These are phyloP conservation scores for Diaphora mendica DNA, from an alignment of 2,888 invertebrate species.

Conservation along the genomic window DNA sequence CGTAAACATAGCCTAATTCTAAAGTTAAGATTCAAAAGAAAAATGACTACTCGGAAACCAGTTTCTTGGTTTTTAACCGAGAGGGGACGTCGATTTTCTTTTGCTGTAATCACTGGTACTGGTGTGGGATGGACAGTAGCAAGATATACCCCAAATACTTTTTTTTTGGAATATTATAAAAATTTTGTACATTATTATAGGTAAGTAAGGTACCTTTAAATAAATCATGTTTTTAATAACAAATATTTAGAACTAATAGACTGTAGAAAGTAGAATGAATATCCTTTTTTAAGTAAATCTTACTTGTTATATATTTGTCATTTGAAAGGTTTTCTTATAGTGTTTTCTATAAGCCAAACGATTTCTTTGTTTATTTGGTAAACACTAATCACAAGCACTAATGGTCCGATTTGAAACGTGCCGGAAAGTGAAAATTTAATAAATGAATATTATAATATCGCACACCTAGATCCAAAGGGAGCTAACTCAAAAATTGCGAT, in stretches of 20 bases:
- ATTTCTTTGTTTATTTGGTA: too few species aligned
- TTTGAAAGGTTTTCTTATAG: too few species aligned
- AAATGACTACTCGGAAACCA: constrained; percentile 68
- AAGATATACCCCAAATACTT: constrained; percentile 87
- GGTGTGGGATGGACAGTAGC: constrained; percentile 81
- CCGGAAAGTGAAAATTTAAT: too few species aligned
- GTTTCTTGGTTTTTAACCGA: constrained; percentile 86
- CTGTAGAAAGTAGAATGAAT: neutral
- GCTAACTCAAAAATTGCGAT: too few species aligned
- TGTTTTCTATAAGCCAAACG: too few species aligned
- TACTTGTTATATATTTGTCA: too few species aligned
- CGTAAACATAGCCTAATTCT: constrained; percentile 16
- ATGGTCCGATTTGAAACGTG: too few species aligned
- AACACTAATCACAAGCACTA: too few species aligned
- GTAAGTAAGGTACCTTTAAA: constrained; percentile 56
- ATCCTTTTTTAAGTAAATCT: neutral
- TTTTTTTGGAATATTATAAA: constrained; percentile 87
- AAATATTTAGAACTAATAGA: neutral
- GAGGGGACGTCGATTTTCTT: constrained; percentile 83
- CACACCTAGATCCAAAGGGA: too few species aligned
- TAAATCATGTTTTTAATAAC: too few species aligned
- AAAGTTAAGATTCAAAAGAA: constrained; percentile 17
- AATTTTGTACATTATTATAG: constrained; percentile 88
- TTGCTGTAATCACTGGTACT: constrained; percentile 75
- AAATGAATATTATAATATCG: too few species aligned